These are phyloP conservation scores for Trichogramma pretiosum DNA, from an alignment of 1,140 invertebrate species.

Conservation along the genomic window DNA sequence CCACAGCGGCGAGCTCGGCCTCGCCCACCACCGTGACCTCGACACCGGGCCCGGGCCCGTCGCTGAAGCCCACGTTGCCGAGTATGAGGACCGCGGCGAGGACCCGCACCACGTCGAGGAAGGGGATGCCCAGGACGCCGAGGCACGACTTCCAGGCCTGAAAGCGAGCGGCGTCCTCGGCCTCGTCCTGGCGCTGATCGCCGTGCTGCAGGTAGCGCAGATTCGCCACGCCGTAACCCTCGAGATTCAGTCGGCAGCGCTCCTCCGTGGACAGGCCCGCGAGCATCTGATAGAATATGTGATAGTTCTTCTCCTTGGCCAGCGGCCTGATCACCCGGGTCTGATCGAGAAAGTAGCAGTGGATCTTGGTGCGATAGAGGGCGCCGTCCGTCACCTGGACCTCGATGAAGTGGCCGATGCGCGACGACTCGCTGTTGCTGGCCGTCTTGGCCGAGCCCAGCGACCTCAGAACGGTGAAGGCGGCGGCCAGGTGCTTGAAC, in stretches of 20 bases:
- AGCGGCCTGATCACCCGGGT: constrained; percentile 80
- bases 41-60: constrained; percentile 53
- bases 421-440: constrained; percentile 85
- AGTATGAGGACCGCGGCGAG: constrained; percentile 81
- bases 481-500: constrained; percentile 91
- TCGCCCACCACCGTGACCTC: constrained; percentile 71
- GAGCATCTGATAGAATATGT: constrained; percentile 96
- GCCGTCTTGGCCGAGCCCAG: constrained; percentile 83
- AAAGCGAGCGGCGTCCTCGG: constrained; percentile 68
- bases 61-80: constrained; percentile 84
- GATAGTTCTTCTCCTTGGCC: constrained; percentile 87
- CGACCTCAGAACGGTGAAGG: constrained; percentile 85
- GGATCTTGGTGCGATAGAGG: constrained; percentile 89
- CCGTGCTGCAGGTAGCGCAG: constrained; percentile 71
- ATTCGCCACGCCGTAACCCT: constrained; percentile 73
- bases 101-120: constrained; percentile 85
- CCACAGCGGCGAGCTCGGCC: constrained; percentile 72
- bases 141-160: constrained; percentile 85
- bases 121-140: constrained; percentile 82
- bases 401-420: constrained; percentile 94
- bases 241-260: constrained; percentile 73
- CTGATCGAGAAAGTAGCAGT: constrained; percentile 91
- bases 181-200: constrained; percentile 65
- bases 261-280: constrained; percentile 82
- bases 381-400: constrained; percentile 94